Base-by-base conservation (phyloP, 2,888 invertebrate genomes). In the Temnothorax rugatulus region DNA sequence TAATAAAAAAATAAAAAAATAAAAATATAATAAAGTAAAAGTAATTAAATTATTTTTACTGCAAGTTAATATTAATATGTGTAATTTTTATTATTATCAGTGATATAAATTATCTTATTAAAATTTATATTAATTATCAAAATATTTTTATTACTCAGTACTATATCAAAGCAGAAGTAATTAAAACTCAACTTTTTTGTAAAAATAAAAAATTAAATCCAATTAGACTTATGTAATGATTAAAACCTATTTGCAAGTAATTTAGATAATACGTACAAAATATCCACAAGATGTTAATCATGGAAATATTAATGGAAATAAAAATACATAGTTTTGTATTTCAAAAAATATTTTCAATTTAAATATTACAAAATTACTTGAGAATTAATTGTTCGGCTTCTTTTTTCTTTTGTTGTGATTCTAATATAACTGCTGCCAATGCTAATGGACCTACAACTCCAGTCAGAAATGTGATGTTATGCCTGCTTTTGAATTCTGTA, bases 371-470 rank as follows among this genome's bases (percentile, higher is more conserved):
- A 44, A 61, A 54, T 41, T 89, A 97, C 97, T 96, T 96, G 92
- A 95, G 93, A 81, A 96, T 95, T 84, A 96, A 91, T 76, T 93
- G 92, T 90, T 95, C 95, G 83, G 96, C 95, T 91, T 96, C 96
- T 50, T 96, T 95, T 41, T 95, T 91, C 76, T 95, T 94, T 4
- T 96, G 96, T 86, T 97, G 93, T 90, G 95, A 96, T 90, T 96
- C 95, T 90, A 96, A 95, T 29, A 97, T 93, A 1, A 97, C 95
- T 41, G 97, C 96, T 41, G 95, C 96, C 11, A 97, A 92, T 1
- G 97, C 96, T 69, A 97, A 92, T 7, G 97, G 96, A 8, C 97
- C 97, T 15, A 96, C 95, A 94, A 96, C 96, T 13, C 97, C 97
- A 94, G 96, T 96, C 47, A 97, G 93, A 93, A 97, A 97, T 75